Base-by-base conservation (phyloP, 2,888 invertebrate genomes). In the Buathra laborator region DNA sequence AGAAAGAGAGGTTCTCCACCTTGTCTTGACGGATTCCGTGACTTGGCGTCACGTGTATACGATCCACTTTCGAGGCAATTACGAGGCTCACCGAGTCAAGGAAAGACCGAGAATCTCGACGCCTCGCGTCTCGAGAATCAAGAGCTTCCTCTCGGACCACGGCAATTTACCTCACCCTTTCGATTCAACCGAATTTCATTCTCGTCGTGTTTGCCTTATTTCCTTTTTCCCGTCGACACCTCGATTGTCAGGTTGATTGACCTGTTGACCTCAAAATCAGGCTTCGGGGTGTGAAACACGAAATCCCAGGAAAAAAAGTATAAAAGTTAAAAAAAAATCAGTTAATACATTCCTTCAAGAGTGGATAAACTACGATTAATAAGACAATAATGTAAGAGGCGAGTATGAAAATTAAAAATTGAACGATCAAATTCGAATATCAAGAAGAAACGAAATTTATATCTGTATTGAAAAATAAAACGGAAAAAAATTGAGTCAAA, bases 1-100 rank as follows among this genome's bases (percentile, higher is more conserved):
- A 24, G 14, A 32, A 6, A 24, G 59, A 59, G 59, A 24, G 29
- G 24, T 59, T 59, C 59, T 59, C 59, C 59, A 59, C 14, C 59
- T 59, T 12, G 59, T 59, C 59, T 24, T 14, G 59, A 12, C 59
- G 59, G 59, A 59, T 59, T 59, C 32, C 84, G 81, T 81, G 84
- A 84, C 77, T 74, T 16, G 75, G 62, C 74, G 70, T 79, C 6
- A 64, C 74, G 67, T 76, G 81, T 68, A 56, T 81, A 77, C 77
- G 81, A 81, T 84, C 84, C 84, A 84, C 84, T 84, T 84, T 81
- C 84, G 68, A 74, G 77, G 74, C 84, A 81, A 84, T 84, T 84
- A 84, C 84, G 74, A 77, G 24, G 74, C 62, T 62, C 75, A 64
- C 43, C 51, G 68, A 77, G 77, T 74, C 74, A 74, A 74, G 74